Evolutionary conservation across 1,140 invertebrate species (phyloP).

Genomic region (Drosophila littoralis): DNA sequence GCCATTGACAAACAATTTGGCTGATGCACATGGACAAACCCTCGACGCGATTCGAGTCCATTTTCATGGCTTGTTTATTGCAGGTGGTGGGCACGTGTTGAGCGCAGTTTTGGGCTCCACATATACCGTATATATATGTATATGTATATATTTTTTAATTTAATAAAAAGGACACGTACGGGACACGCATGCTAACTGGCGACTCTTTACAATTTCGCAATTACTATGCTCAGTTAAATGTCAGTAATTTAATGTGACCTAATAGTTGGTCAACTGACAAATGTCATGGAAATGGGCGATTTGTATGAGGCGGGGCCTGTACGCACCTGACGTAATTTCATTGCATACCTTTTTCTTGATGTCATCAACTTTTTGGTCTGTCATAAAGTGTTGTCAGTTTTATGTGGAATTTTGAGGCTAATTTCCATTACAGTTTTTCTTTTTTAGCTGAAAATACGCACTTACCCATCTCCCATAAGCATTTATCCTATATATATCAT

Average conservation of each 20-base stretch:
- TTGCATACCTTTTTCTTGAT: constrained; percentile 18
- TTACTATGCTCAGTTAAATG: constrained; percentile 54
- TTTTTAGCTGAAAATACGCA: constrained; percentile 2
- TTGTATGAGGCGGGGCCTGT: neutral
- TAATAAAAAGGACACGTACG: constrained; percentile 51
- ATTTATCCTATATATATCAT: constrained; percentile 42
- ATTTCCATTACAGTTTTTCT: constrained; percentile 35
- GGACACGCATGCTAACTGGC: constrained; percentile 31
- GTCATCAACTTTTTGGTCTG: constrained; percentile 26
- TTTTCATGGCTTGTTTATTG: constrained; percentile 35
- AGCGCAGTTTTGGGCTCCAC: neutral
- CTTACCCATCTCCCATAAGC: constrained; percentile 11
- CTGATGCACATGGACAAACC: constrained; percentile 43
- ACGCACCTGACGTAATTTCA: constrained; percentile 20
- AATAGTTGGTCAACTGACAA: constrained; percentile 37
- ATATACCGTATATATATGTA: neutral
- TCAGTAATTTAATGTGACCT: constrained; percentile 43
- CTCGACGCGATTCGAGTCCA: constrained; percentile 8
- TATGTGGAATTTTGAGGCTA: constrained; percentile 27
- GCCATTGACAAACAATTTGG: constrained; percentile 57
- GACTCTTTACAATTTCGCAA: constrained; percentile 39
- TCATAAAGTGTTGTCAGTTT: constrained; percentile 42
- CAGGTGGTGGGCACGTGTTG: constrained; percentile 30
- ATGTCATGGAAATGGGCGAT: constrained; percentile 19
- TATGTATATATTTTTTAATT: constrained; percentile 42